Conservation (phyloP, 2,888 invertebrate species). For the Melinopterus prodromus region DNA sequence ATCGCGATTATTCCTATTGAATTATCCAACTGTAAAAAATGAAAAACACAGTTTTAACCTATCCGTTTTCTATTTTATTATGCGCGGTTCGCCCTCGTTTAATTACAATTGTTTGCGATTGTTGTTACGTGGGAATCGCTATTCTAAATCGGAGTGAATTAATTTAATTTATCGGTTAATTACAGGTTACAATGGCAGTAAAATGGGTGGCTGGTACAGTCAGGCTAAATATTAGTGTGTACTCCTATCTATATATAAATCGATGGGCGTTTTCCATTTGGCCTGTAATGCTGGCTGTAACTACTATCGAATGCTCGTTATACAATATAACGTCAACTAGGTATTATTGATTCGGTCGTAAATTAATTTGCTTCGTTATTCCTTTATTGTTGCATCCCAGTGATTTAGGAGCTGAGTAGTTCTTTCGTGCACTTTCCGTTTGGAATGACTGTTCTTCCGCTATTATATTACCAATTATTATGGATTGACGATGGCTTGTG, state of each 20-base stretch:
- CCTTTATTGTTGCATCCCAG: not conserved
- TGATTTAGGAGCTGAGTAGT: not conserved
- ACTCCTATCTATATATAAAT: not conserved
- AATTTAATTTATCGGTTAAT: slow-evolving; percentile 4
- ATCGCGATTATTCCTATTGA: not conserved
- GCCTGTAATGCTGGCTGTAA: not conserved
- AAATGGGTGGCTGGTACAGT: not conserved
- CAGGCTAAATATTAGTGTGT: not conserved
- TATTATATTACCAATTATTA: not conserved
- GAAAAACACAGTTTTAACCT: not conserved
- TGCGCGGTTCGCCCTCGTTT: not conserved
- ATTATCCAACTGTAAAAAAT: not conserved
- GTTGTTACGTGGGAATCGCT: not conserved
- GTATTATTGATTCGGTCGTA: not conserved
- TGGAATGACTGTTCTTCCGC: not conserved
- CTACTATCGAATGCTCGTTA: not conserved
- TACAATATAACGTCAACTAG: slow-evolving; percentile 4
- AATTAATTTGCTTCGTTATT: not conserved
- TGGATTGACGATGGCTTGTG: not conserved
- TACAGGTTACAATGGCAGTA: not conserved
- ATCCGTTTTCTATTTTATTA: not conserved
- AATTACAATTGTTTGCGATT: not conserved
- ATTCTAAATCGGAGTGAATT: slow-evolving; percentile 4
- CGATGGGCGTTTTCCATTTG: not conserved
- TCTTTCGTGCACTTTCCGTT: not conserved